phyloP scores from a whole-genome alignment of 2,888 invertebrate genomes.

The Parthenolecanium corni region DNA sequence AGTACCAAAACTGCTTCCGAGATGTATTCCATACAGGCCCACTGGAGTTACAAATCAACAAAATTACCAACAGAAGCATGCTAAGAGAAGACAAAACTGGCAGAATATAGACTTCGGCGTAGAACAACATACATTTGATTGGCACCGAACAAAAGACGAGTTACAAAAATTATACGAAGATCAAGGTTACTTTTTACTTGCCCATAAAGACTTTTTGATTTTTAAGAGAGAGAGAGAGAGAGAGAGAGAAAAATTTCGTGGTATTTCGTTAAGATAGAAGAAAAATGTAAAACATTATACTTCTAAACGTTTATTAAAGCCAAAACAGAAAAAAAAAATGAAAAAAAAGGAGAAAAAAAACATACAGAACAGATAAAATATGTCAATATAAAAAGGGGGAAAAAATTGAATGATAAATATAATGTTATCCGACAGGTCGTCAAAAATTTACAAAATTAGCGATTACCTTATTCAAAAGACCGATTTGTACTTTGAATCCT shows the following conservation, averaged over 20 bases:
- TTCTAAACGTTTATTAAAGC: conserved; percentile 23
- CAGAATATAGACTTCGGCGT: too few species aligned
- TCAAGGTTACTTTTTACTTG: conserved; percentile 2
- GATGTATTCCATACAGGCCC: too few species aligned
- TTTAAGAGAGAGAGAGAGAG: not conserved
- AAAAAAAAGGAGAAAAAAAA: conserved; percentile 6
- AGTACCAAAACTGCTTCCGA: too few species aligned
- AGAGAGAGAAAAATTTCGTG: not conserved
- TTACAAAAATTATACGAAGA: not conserved
- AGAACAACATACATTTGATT: too few species aligned
- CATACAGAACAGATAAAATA: conserved; percentile 18
- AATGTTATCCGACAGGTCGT: conserved; percentile 14
- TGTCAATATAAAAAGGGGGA: conserved; percentile 18
- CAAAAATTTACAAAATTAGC: conserved; percentile 18
- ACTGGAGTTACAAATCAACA: too few species aligned
- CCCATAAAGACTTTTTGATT: not conserved
- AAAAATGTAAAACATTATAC: conserved; percentile 4
- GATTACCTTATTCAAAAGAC: conserved; percentile 3
- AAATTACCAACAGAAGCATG: too few species aligned
- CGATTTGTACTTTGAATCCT: conserved; percentile 20
- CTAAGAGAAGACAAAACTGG: too few species aligned
- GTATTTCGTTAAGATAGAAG: not conserved
- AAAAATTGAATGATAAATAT: conserved; percentile 14
- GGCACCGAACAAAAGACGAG: not conserved
- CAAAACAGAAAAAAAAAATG: conserved; percentile 5